phyloP scores from a whole-genome alignment of 2,113 vertebrate species.

The Rhipidura dahli region DNA sequence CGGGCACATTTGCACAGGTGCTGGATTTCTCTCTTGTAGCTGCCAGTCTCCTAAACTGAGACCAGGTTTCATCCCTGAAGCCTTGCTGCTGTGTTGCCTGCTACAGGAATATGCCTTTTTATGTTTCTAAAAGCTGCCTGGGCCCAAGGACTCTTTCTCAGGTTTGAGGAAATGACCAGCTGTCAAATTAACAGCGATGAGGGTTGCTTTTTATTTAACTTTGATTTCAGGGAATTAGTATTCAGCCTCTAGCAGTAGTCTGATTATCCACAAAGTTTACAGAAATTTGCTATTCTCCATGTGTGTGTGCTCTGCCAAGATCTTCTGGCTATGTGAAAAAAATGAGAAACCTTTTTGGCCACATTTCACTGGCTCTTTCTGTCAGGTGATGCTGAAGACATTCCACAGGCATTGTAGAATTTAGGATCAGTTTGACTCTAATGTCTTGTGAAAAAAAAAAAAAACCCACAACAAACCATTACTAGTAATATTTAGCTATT shows the following conservation, averaged over 20 bases:
- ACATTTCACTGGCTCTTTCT: background rate
- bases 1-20: background rate
- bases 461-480: background rate
- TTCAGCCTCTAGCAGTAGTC: background rate
- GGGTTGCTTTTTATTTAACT: constrained; percentile 8
- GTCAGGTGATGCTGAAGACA: background rate
- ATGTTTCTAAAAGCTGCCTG: background rate
- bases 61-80: background rate
- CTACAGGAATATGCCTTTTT: background rate
- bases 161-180: background rate
- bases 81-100: background rate
- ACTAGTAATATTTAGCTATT: background rate
- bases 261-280: background rate
- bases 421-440: background rate
- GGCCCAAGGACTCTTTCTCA: background rate
- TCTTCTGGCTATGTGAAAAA: background rate
- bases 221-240: constrained; percentile 7
- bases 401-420: background rate
- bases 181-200: background rate
- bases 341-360: background rate
- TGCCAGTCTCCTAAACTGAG: constrained; percentile 8
- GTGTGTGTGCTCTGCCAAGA: background rate
- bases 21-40: background rate
- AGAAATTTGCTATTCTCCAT: background rate
- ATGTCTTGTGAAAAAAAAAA: background rate